A percentile compares a stretch with the other conserved stretches of the same genome.
phyloP scores from a whole-genome alignment of 2,113 vertebrate genomes.

The Calyptommatus sinebrachiatus region DNA sequence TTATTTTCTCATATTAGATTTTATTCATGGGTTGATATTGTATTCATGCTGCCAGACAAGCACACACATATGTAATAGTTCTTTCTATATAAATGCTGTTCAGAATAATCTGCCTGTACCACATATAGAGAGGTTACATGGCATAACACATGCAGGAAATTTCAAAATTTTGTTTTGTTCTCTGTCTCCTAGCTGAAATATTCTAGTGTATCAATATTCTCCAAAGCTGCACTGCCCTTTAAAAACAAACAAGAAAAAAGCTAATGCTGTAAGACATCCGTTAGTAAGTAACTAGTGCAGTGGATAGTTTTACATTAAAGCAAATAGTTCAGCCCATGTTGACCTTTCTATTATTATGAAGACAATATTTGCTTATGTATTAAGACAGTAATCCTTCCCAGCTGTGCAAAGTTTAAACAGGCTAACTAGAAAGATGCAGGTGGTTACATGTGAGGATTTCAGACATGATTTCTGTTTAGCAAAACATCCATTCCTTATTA shows the following conservation, averaged over 20 bases:
- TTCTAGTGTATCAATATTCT: too few relatives aligned
- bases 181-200: too few relatives aligned
- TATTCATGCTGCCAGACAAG: too few relatives aligned
- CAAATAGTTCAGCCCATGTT: slow-evolving; percentile 12
- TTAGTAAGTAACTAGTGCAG: not conserved
- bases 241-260: not conserved
- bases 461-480: slow-evolving; percentile 5
- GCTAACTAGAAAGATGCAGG: not conserved
- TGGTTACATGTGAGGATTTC: not conserved
- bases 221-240: too few relatives aligned
- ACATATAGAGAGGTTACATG: too few relatives aligned
- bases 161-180: too few relatives aligned
- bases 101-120: too few relatives aligned
- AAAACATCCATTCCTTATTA: not conserved
- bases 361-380: not conserved
- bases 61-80: too few relatives aligned
- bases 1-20: not conserved
- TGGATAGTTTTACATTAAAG: slow-evolving; percentile 12
- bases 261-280: slow-evolving; percentile 25
- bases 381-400: slow-evolving; percentile 19
- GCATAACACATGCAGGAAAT: too few relatives aligned
- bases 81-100: too few relatives aligned
- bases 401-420: not conserved
- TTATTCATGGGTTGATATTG: not conserved
- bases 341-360: slow-evolving; percentile 30